phyloP scores from a whole-genome alignment of 1,140 invertebrate genomes.

The Dendrolimus punctatus region DNA sequence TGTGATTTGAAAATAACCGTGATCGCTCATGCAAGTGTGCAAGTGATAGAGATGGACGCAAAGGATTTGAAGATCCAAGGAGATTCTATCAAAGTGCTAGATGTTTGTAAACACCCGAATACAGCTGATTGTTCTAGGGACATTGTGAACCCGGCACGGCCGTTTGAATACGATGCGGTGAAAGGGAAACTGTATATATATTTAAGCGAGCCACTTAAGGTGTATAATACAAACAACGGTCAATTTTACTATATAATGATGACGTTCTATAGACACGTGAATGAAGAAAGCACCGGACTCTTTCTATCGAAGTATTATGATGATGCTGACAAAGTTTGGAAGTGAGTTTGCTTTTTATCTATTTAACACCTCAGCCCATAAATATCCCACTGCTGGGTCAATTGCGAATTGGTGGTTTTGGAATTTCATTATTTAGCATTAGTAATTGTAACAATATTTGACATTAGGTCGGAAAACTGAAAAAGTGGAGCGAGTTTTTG shows the following conservation, averaged over 20 bases:
- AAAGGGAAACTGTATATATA: constrained; percentile 49
- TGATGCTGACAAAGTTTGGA: constrained; percentile 19
- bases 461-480: too few relatives aligned
- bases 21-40: constrained; percentile 50
- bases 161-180: constrained; percentile 39
- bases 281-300: constrained; percentile 31
- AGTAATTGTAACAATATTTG: too few relatives aligned
- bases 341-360: constrained; percentile 28
- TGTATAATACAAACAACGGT: constrained; percentile 18
- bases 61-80: constrained; percentile 40
- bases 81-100: constrained; percentile 37
- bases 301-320: constrained; percentile 40
- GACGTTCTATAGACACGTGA: constrained; percentile 38
- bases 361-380: too few relatives aligned
- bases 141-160: constrained; percentile 40
- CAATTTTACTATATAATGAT: constrained; percentile 48
- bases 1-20: constrained; percentile 48
- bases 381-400: too few relatives aligned
- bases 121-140: constrained; percentile 14
- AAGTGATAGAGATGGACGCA: constrained; percentile 49
- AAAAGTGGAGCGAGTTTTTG: too few relatives aligned
- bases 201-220: constrained; percentile 41
- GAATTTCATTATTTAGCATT: too few relatives aligned
- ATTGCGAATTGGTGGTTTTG: too few relatives aligned
- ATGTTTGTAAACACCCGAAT: constrained; percentile 8